Conservation (phyloP, 2,113 vertebrate genomes). For the Collichthys lucidus region DNA sequence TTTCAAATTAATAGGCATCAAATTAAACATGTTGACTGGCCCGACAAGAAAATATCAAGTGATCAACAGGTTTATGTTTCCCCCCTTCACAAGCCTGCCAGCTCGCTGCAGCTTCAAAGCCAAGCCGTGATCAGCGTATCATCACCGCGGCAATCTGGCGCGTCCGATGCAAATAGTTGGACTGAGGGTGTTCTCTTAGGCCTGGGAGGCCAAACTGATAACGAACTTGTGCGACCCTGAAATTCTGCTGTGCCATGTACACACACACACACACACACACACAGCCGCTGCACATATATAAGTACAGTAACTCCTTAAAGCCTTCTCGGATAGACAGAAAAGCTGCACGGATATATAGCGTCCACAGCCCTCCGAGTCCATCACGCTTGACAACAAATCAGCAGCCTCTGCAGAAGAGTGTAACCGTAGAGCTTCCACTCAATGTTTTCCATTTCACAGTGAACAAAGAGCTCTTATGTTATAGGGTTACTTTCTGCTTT, state of each 20-base stretch:
- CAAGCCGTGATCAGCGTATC: conserved; percentile 48
- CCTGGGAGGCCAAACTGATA: conserved; percentile 23
- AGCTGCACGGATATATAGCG: conserved; percentile 15
- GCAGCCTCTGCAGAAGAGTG: conserved; percentile 50
- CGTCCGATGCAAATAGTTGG: conserved; percentile 28
- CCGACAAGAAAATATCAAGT: conserved; percentile 50
- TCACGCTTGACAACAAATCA: conserved; percentile 47
- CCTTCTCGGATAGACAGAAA: conserved; percentile 9
- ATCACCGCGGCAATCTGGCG: conserved; percentile 4
- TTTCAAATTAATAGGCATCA: conserved; percentile 48
- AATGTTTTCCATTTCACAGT: conserved; percentile 51
- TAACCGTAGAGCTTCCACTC: conserved; percentile 68
- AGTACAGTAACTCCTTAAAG: background rate
- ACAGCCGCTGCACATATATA: no score
- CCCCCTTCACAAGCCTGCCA: conserved; percentile 24
- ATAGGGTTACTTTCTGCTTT: conserved; percentile 10
- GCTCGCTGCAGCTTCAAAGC: conserved; percentile 11
- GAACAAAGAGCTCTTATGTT: conserved; percentile 70
- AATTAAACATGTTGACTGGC: conserved; percentile 21
- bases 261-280: no score
- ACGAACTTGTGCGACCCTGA: conserved; percentile 12
- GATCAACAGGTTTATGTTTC: conserved; percentile 54
- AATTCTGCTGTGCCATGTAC: conserved; percentile 4
- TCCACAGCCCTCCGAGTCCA: conserved; percentile 31
- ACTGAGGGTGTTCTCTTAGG: background rate